Base-by-base conservation (phyloP, 2,888 invertebrate species). In the Pomacea canaliculata region DNA sequence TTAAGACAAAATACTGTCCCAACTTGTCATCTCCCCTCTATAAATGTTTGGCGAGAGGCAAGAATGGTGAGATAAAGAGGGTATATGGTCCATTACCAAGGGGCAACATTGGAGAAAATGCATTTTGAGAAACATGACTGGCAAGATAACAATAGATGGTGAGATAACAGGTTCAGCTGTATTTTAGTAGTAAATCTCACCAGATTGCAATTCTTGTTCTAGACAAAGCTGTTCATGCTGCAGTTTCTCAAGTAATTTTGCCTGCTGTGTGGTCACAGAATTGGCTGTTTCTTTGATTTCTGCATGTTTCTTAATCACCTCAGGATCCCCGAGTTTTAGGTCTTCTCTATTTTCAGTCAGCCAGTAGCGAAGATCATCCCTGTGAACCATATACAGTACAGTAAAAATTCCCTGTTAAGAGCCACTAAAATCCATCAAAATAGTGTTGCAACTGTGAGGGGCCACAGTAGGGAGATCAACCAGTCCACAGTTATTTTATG, bases 281-380 rank as follows among this genome's bases (percentile, higher is more conserved):
- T 81, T 80, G 10, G 89, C 80, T 0, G 85, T 87, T 8, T 78
- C 77, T 51, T 79, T 79, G 46, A 90, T 87, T 70, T 87, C 85
- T n/a, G 70, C 77, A 71, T 86, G 87, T 23, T 80, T 72, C 73
- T 86, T 85, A 10, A 87, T 83, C 10, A 81, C 81, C 19, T 85
- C 85, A 1, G 85, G 86, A 10, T 84, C 83, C 8, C 86, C 87
- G 27, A 86, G 80, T 27, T 85, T 81, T 48, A 84, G 70, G 60
- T 86, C 86, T 13, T 83, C 83, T 77, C 85, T 78, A 76, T 88
- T 85, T 76, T 90, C 87, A 18, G 81, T 80, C 71, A 90, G 73
- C 89, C 89, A 89, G 78, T 84, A 88, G 76, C 86, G 82, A 48
- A 90, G 81, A 78, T 90, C 90, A 76, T 90, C 89, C 73, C 90